A percentile compares a stretch with the other conserved stretches of the same genome.
Conservation (phyloP, 2,888 invertebrate species). For the Volucella inanis region DNA sequence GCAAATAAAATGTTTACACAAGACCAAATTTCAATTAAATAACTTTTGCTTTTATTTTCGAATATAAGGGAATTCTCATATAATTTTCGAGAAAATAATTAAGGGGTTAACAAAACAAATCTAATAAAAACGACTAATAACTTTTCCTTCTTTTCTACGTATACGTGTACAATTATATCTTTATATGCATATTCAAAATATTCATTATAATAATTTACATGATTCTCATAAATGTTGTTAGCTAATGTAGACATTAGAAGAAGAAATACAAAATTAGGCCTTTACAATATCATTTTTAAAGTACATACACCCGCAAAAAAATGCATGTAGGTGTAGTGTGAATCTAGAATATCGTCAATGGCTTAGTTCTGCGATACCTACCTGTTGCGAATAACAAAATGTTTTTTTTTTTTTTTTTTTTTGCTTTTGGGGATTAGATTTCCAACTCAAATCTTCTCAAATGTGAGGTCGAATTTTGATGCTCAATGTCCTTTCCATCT, state of each 20-base stretch:
- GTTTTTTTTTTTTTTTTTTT: constrained; percentile 40
- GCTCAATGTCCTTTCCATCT: constrained; percentile 89
- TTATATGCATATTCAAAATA: constrained; percentile 44
- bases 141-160: constrained; percentile 18
- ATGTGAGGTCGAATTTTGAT: constrained; percentile 75
- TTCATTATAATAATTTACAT: constrained; percentile 59
- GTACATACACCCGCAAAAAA: constrained; percentile 26
- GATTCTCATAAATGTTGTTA: constrained; percentile 37
- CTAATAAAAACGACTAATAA: constrained; percentile 63
- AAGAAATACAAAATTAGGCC: constrained; percentile 61
- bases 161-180: constrained; percentile 35
- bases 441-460: constrained; percentile 87
- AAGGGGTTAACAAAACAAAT: constrained; percentile 72
- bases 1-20: constrained; percentile 50
- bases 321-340: background rate
- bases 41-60: constrained; percentile 66
- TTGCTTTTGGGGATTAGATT: constrained; percentile 76
- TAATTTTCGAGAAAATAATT: constrained; percentile 41
- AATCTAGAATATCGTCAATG: constrained; percentile 36
- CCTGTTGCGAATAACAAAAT: constrained; percentile 17
- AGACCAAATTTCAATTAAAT: constrained; percentile 63
- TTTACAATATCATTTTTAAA: constrained; percentile 50
- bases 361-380: constrained; percentile 16
- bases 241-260: constrained; percentile 32
- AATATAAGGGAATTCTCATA: constrained; percentile 53